phyloP scores from a whole-genome alignment of 2,113 vertebrate genomes.

The Epinephelus lanceolatus region DNA sequence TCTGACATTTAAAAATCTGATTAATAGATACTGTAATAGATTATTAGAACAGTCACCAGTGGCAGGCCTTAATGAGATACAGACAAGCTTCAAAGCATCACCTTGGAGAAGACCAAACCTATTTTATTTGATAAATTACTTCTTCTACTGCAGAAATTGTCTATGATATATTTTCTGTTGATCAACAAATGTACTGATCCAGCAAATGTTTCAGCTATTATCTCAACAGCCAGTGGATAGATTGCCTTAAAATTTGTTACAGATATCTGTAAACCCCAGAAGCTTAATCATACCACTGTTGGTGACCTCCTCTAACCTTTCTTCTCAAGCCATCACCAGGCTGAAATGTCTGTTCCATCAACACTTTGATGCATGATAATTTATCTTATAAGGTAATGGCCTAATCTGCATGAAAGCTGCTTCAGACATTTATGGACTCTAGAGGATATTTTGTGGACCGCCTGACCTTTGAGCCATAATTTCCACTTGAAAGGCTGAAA shows the following conservation, averaged over 20 bases:
- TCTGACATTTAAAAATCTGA: not conserved
- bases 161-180: not conserved
- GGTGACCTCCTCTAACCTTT: not conserved
- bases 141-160: not conserved
- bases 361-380: not conserved
- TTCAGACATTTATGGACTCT: not conserved
- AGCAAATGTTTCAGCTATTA: no score
- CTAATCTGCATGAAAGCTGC: conserved; percentile 3
- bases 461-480: not conserved
- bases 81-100: not conserved
- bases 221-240: not conserved
- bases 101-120: not conserved
- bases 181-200: not conserved
- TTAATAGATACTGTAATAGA: not conserved
- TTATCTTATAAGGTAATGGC: not conserved
- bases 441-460: not conserved
- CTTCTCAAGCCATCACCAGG: not conserved
- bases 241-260: not conserved
- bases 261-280: not conserved
- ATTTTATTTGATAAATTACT: not conserved
- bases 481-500: not conserved
- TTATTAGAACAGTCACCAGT: not conserved
- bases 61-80: not conserved
- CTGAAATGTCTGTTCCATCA: not conserved
- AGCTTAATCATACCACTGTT: not conserved